phyloP scores from a whole-genome alignment of 2,888 invertebrate genomes.

The Drosophila infuscata region DNA sequence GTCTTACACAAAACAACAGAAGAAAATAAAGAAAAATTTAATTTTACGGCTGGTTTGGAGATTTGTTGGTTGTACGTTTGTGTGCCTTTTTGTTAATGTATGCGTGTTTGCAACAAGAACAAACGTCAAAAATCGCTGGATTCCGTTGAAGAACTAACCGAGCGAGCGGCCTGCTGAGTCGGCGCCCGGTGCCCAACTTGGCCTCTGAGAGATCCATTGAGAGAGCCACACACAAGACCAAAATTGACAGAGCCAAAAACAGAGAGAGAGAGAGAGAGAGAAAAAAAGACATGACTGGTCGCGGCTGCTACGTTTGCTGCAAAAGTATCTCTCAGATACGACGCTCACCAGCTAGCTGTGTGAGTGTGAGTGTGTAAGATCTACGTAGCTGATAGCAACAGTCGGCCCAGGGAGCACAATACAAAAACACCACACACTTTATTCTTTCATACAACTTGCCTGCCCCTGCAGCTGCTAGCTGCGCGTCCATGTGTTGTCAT shows the following conservation, averaged over 20 bases:
- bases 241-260: neutral
- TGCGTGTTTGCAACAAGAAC: constrained; percentile 35
- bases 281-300: constrained; percentile 14
- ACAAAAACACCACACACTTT: constrained; percentile 16
- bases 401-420: constrained; percentile 12
- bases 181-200: constrained; percentile 45
- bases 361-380: constrained; percentile 22
- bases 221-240: constrained; percentile 7
- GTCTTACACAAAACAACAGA: constrained; percentile 8
- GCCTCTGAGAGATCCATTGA: constrained; percentile 20
- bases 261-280: constrained; percentile 2
- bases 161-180: constrained; percentile 46
- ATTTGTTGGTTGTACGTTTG: neutral
- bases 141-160: constrained; percentile 72
- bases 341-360: neutral
- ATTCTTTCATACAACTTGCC: constrained; percentile 6
- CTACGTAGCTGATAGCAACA: constrained; percentile 46
- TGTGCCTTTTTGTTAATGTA: neutral
- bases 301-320: constrained; percentile 43
- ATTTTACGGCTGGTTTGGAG: constrained; percentile 7
- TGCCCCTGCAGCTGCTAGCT: neutral
- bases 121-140: constrained; percentile 74
- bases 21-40: constrained; percentile 12
- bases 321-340: constrained; percentile 37
- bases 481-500: constrained; percentile 1